A percentile compares a stretch with the other conserved stretches of the same genome.
Conservation (phyloP, 1,140 invertebrate genomes). For the Euura lappo region DNA sequence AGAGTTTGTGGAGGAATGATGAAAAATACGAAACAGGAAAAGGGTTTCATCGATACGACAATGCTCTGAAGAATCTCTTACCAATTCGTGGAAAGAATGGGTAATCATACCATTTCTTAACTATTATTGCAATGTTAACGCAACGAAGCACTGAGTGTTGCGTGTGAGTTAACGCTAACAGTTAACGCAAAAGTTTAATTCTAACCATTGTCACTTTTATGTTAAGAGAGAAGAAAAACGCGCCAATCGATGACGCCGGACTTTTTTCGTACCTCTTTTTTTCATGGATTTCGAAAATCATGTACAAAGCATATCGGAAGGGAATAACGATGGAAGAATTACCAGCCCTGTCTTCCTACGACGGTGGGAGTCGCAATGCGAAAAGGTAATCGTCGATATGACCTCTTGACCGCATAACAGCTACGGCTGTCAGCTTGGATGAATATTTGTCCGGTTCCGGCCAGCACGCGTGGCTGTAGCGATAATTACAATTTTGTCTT, state of each 20-base stretch:
- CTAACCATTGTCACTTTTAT: background rate
- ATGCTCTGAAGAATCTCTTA: constrained; percentile 42
- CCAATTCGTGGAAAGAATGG: constrained; percentile 32
- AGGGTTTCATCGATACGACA: constrained; percentile 31
- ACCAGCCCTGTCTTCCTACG: constrained; percentile 23
- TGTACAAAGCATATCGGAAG: constrained; percentile 23
- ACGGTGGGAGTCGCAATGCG: constrained; percentile 18
- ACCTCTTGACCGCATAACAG: background rate
- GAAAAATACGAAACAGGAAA: too few relatives aligned
- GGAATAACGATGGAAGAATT: constrained; percentile 19
- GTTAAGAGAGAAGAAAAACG: constrained; percentile 27
- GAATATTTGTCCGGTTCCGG: background rate
- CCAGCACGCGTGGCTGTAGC: background rate
- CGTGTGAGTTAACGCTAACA: too few relatives aligned
- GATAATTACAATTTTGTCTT: background rate
- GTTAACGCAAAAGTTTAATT: too few relatives aligned
- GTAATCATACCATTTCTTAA: constrained; percentile 30
- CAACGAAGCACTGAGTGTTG: too few relatives aligned
- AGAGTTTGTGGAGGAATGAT: too few relatives aligned
- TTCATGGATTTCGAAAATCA: constrained; percentile 21
- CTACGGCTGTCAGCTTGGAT: too few relatives aligned
- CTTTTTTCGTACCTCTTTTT: constrained; percentile 32
- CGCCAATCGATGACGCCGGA: constrained; percentile 33
- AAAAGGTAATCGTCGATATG: constrained; percentile 13
- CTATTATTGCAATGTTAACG: constrained; percentile 11